phyloP scores from a whole-genome alignment of 2,113 vertebrate species.

The Daphoenositta chrysoptera region DNA sequence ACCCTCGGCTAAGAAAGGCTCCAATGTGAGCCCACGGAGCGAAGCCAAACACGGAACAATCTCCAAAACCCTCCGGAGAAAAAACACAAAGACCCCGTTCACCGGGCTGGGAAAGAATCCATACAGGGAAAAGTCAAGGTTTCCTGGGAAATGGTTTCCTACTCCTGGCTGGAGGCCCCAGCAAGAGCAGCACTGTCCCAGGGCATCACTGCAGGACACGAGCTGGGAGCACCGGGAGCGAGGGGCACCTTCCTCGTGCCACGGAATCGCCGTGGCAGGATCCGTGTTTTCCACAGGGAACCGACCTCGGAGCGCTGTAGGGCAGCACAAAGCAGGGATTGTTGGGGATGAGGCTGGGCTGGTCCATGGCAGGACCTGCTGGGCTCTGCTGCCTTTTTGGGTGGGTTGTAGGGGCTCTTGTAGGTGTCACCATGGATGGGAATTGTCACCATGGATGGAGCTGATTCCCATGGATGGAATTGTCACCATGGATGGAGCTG shows the following conservation, averaged over 20 bases:
- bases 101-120: not conserved
- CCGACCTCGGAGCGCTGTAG: constrained; percentile 57
- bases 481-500: not conserved
- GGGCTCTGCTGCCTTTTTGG: not conserved
- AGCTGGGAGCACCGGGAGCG: not conserved
- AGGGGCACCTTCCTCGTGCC: not conserved
- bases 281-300: constrained; percentile 69
- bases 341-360: constrained; percentile 70
- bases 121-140: not conserved
- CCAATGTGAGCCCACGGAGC: not conserved
- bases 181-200: not conserved
- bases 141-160: not conserved
- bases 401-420: not conserved
- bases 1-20: not conserved
- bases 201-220: not conserved
- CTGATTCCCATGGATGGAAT: no score
- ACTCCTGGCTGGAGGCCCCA: not conserved
- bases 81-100: not conserved
- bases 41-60: not conserved
- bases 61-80: not conserved
- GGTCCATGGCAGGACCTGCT: not conserved
- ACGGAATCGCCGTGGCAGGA: constrained; percentile 23
- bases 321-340: constrained; percentile 75
- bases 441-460: not conserved
- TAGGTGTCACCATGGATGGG: not conserved